Conservation (phyloP, 92 coral and sea anemone genomes). For the Porites cylindrica region DNA sequence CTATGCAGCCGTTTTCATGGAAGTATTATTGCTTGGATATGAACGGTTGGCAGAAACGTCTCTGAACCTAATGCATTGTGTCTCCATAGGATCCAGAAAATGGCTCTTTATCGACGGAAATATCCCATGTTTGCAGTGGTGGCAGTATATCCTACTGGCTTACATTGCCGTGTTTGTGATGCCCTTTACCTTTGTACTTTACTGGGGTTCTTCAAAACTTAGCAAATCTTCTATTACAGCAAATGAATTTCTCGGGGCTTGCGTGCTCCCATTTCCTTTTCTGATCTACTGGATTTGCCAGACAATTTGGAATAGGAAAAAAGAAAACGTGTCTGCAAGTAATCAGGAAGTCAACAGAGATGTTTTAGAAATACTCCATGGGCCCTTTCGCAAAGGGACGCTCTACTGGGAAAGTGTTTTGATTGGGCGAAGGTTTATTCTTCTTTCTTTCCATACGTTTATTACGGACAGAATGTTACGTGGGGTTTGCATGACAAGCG, state of each 20-base stretch:
- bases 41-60: slow-evolving; percentile 67
- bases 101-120: slow-evolving; percentile 61
- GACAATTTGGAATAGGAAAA: neutral
- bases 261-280: slow-evolving; percentile 66
- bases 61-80: slow-evolving; percentile 50
- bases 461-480: slow-evolving; percentile 57
- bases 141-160: slow-evolving; percentile 61
- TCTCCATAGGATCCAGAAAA: slow-evolving; percentile 30
- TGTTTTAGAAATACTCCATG: slow-evolving; percentile 59
- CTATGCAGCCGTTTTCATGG: slow-evolving; percentile 59
- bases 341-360: slow-evolving; percentile 27
- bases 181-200: slow-evolving; percentile 61
- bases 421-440: slow-evolving; percentile 68
- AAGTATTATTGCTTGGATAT: slow-evolving; percentile 61
- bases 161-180: slow-evolving; percentile 52
- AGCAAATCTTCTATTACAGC: slow-evolving; percentile 28
- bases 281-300: slow-evolving; percentile 51
- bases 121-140: slow-evolving; percentile 67
- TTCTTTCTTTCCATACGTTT: slow-evolving; percentile 51
- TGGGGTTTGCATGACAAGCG: slow-evolving; percentile 43
- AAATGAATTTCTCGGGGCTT: slow-evolving; percentile 57
- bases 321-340: neutral
- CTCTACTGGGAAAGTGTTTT: slow-evolving; percentile 77
- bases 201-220: slow-evolving; percentile 64
- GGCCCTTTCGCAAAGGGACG: slow-evolving; percentile 70